Base-by-base conservation (phyloP, 2,888 invertebrate genomes). In the Lycophotia porphyrea region DNA sequence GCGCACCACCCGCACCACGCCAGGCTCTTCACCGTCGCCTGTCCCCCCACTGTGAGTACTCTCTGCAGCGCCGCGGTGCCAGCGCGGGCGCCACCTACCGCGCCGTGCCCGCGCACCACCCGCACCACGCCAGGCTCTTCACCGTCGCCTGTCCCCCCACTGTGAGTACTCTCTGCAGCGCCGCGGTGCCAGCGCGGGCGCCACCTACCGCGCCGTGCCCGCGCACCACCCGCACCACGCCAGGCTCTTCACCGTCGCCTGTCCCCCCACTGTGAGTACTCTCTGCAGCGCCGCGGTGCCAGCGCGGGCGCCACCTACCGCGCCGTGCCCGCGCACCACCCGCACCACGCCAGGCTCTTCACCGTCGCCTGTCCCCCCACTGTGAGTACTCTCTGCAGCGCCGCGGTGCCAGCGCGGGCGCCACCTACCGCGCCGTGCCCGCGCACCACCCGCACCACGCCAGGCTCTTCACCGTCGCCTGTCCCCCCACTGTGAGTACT, bases 91-190 rank as follows among this genome's bases (percentile, higher is more conserved):
- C 98, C 0, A 88, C 92, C 18, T 99, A 98, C 94, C 96, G 97
- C 79, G 97, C 98, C 91, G 98, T 98, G 15, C 97, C 87, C 69
- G 71, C 78, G 39, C 97, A 97, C 69, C 98, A 98, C 90, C 98
- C 81, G 31, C 98, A 98, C 91, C 99, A 99, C 93, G 97, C 98
- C 72, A 98, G 99, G 80, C 96, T 99, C 52, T 99, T 99, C 91
- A 97, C 98, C 52, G 97, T 98, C 72, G 98, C 98, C 72, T 99
- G 99, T 98, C 99, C 99, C 9, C 98, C 99, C 0, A 82, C 84
- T 0, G 83, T 82, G 18, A 66, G 82, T 49, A 49, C 24, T 9
- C 24, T 9, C 9, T n/a, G n/a, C n/a, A n/a, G n/a, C n/a, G n/a
- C n/a, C n/a, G 98, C 88, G 98, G 99, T 0, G 96, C 96, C 21